Conservation (phyloP, 2,888 invertebrate species). For the Andrena flavipes region DNA sequence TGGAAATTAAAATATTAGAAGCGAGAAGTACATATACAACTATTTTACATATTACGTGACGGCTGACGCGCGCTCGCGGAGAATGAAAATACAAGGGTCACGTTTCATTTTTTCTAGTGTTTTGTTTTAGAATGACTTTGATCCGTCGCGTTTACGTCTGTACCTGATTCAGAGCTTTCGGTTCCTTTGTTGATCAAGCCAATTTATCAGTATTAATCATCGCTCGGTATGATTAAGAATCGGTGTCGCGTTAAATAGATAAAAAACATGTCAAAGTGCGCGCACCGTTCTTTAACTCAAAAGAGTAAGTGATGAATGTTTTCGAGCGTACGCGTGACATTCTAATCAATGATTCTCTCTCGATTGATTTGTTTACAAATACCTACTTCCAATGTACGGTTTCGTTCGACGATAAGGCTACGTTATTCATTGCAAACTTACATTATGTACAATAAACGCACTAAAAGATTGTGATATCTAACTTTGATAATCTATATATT, state of each 20-base stretch:
- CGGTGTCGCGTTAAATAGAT: conserved; percentile 11
- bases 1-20: conserved; percentile 15
- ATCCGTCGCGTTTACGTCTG: background rate
- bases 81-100: conserved; percentile 14
- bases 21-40: background rate
- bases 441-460: conserved; percentile 61
- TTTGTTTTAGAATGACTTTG: background rate
- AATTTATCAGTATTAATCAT: conserved; percentile 31
- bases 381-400: conserved; percentile 55
- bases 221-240: conserved; percentile 24
- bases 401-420: conserved; percentile 53
- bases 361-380: conserved; percentile 63
- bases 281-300: conserved; percentile 11
- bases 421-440: conserved; percentile 25
- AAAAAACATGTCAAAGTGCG: conserved; percentile 12
- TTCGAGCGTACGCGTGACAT: conserved; percentile 16
- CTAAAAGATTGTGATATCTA: conserved; percentile 64
- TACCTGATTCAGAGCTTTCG: background rate
- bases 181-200: background rate
- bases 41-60: background rate
- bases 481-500: conserved; percentile 28
- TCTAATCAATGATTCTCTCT: conserved; percentile 54
- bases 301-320: conserved; percentile 31
- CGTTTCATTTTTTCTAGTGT: background rate
- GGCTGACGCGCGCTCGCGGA: background rate